A percentile compares a stretch with the other conserved stretches of the same genome.
Evolutionary conservation across 2,797 vertebrate genomes (phyloP).

Genomic region (Lophotriccus pileatus): DNA sequence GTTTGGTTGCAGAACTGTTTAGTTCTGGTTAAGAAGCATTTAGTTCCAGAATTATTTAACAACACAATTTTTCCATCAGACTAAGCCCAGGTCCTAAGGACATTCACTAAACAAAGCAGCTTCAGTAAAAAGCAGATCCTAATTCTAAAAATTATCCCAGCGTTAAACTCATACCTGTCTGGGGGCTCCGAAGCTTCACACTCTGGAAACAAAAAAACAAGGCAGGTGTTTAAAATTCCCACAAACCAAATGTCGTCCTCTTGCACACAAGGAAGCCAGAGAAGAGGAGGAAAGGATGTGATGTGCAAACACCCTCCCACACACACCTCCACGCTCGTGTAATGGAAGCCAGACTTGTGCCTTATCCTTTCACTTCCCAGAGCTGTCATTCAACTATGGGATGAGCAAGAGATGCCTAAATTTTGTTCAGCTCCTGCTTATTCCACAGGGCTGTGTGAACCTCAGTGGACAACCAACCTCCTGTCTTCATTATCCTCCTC

Average conservation of each 20-base stretch:
- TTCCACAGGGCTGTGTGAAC: not conserved
- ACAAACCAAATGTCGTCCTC: not conserved
- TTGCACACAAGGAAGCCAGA: not conserved
- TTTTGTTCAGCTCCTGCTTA: not conserved
- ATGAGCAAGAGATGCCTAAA: not conserved
- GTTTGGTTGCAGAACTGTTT: not conserved
- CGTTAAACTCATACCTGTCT: constrained; percentile 61
- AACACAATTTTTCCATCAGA: not conserved
- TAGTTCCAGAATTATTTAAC: not conserved
- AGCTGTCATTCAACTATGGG: not conserved
- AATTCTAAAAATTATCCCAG: not conserved
- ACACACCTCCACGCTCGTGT: not conserved
- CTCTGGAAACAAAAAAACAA: constrained; percentile 66
- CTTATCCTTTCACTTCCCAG: not conserved
- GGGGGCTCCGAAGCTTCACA: constrained; percentile 61
- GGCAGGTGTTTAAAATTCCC: constrained; percentile 15
- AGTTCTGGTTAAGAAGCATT: not conserved
- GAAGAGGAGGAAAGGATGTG: not conserved
- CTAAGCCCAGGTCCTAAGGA: not conserved
- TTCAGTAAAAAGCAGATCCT: not conserved
- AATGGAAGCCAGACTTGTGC: not conserved
- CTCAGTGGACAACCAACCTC: not conserved
- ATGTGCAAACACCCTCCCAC: not conserved
- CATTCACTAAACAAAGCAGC: not conserved
- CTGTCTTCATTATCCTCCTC: not conserved